These are phyloP conservation scores for Marronus borbonicus DNA, from an alignment of 2,888 invertebrate species.

Conservation along the genomic window DNA sequence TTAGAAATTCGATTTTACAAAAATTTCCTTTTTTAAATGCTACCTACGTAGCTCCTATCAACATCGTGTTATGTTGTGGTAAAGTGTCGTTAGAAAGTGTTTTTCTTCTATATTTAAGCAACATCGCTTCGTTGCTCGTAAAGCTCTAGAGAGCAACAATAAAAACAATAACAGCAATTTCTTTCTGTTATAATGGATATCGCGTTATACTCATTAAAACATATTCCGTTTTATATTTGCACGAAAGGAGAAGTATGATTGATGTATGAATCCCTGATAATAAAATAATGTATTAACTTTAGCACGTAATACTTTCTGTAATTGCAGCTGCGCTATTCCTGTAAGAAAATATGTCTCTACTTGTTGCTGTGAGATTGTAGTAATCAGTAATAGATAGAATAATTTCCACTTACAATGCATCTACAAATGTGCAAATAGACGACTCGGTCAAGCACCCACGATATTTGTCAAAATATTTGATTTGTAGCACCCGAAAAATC, in stretches of 20 bases:
- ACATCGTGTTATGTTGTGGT: background rate
- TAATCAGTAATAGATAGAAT: no score
- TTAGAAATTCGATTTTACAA: background rate
- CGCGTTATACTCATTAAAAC: background rate
- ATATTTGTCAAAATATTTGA: no score
- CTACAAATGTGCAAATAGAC: no score
- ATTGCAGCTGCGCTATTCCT: no score
- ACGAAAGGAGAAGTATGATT: background rate
- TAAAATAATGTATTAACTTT: no score
- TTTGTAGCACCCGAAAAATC: no score
- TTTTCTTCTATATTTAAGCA: background rate
- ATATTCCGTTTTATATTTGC: background rate
- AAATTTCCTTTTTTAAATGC: constrained; percentile 4
- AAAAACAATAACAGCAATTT: constrained; percentile 6
- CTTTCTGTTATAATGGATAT: background rate
- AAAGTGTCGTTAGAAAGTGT: background rate
- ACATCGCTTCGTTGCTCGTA: background rate
- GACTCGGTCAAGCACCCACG: no score
- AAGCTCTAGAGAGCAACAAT: background rate
- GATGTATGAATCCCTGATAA: background rate
- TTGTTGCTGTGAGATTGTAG: no score
- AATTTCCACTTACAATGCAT: no score
- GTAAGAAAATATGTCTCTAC: no score
- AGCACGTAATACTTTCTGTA: no score
- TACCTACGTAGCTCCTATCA: background rate